These are phyloP conservation scores for Ascidia mentula DNA, from an alignment of 23 tunicate species.

Conservation along the genomic window DNA sequence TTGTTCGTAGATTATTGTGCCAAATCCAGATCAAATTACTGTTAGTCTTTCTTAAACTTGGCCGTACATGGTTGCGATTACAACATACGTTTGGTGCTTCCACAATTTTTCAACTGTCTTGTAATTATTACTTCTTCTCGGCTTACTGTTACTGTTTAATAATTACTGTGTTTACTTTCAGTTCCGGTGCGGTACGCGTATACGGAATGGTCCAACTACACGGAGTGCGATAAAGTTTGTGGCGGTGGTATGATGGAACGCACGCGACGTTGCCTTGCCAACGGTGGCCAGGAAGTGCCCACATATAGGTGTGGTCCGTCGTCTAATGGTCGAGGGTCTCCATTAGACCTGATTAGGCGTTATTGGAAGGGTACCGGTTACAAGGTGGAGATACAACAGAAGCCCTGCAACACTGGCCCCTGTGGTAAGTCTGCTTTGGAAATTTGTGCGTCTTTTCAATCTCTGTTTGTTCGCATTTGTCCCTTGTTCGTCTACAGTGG, in stretches of 20 bases:
- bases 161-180: too few relatives aligned
- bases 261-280: not conserved
- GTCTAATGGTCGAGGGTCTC: not conserved
- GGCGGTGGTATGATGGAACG: constrained; percentile 20
- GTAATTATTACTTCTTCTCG: too few relatives aligned
- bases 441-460: not conserved
- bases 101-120: too few relatives aligned
- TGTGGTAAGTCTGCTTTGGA: not conserved
- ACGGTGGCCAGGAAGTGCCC: not conserved
- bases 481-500: too few relatives aligned
- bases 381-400: not conserved
- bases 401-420: not conserved
- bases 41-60: too few relatives aligned
- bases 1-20: too few relatives aligned
- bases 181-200: too few relatives aligned
- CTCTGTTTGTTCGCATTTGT: not conserved
- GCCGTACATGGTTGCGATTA: too few relatives aligned
- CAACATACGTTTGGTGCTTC: too few relatives aligned
- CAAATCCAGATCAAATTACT: too few relatives aligned
- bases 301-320: not conserved
- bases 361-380: not conserved
- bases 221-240: constrained; percentile 15
- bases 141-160: too few relatives aligned
- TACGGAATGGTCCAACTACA: constrained; percentile 22
- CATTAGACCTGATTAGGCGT: not conserved